Evolutionary conservation across 2,888 invertebrate species (phyloP).

Genomic region (Scaeva pyrastri): DNA sequence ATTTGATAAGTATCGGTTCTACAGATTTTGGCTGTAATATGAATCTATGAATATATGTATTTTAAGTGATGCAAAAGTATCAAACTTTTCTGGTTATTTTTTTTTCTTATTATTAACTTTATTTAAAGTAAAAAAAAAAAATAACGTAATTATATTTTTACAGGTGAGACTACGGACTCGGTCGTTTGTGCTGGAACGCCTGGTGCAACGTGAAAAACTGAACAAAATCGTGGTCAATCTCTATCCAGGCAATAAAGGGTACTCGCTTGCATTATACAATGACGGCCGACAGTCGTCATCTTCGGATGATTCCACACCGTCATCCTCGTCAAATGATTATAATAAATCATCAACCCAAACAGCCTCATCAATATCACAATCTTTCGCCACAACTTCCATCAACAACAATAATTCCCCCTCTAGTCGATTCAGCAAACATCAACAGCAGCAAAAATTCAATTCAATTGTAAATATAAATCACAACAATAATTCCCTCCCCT

Average conservation of each 20-base stretch:
- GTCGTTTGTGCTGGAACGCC: conserved; percentile 92
- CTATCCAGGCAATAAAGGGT: conserved; percentile 96
- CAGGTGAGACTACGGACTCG: conserved; percentile 84
- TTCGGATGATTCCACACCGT: conserved; percentile 42
- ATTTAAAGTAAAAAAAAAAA: too few relatives aligned
- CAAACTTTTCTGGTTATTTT: too few relatives aligned
- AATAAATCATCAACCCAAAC: conserved; percentile 58
- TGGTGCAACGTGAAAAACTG: conserved; percentile 93
- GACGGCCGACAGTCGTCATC: conserved; percentile 81
- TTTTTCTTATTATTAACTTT: too few relatives aligned
- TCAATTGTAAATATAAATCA: conserved; percentile 70
- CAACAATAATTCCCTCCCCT: conserved; percentile 70
- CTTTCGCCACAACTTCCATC: conserved; percentile 41
- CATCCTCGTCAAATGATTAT: conserved; percentile 56
- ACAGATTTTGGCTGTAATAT: too few relatives aligned
- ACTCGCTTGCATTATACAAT: conserved; percentile 86
- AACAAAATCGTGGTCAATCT: conserved; percentile 95
- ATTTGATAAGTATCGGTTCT: too few relatives aligned
- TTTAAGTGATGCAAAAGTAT: too few relatives aligned
- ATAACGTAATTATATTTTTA: conserved; percentile 37
- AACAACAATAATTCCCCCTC: conserved; percentile 67
- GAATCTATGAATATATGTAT: too few relatives aligned
- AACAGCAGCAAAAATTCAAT: conserved; percentile 68
- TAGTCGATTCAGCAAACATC: conserved; percentile 70
- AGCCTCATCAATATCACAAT: conserved; percentile 50